A percentile compares a stretch with the other conserved stretches of the same genome.
phyloP scores from a whole-genome alignment of 2,113 vertebrate species.

The Chaetodon auriga region DNA sequence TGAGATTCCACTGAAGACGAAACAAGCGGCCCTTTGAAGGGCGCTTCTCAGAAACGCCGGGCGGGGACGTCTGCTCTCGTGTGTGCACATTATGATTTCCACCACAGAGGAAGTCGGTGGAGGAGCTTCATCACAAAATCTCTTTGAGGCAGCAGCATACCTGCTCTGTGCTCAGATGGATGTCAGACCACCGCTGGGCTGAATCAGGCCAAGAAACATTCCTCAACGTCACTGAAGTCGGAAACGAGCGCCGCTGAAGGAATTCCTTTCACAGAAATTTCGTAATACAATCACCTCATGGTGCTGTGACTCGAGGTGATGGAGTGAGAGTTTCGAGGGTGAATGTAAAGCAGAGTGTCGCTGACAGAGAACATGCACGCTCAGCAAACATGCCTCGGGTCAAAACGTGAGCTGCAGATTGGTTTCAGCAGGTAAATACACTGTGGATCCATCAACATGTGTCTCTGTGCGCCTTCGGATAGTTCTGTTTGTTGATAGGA shows the following conservation, averaged over 20 bases:
- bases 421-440: not conserved
- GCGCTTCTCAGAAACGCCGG: conserved; percentile 24
- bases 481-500: no score
- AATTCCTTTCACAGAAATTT: conserved; percentile 53
- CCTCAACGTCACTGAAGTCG: conserved; percentile 30
- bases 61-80: conserved; percentile 6
- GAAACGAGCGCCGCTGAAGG: conserved; percentile 42
- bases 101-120: conserved; percentile 47
- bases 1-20: conserved; percentile 31
- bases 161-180: conserved; percentile 26
- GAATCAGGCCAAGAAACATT: conserved; percentile 28
- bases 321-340: conserved; percentile 23
- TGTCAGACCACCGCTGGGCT: conserved; percentile 46
- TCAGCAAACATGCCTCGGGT: conserved; percentile 24
- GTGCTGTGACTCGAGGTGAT: not conserved
- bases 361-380: conserved; percentile 8
- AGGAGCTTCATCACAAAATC: conserved; percentile 23
- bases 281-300: not conserved
- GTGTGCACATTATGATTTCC: conserved; percentile 31
- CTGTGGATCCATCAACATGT: no score
- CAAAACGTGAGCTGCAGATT: not conserved
- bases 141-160: conserved; percentile 42
- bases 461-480: not conserved
- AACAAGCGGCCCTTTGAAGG: conserved; percentile 61
- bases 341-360: not conserved